A percentile compares a stretch with the other conserved stretches of the same genome.
Evolutionary conservation across 2,888 invertebrate genomes (phyloP).

Genomic region (Aphidoletes aphidimyza): DNA sequence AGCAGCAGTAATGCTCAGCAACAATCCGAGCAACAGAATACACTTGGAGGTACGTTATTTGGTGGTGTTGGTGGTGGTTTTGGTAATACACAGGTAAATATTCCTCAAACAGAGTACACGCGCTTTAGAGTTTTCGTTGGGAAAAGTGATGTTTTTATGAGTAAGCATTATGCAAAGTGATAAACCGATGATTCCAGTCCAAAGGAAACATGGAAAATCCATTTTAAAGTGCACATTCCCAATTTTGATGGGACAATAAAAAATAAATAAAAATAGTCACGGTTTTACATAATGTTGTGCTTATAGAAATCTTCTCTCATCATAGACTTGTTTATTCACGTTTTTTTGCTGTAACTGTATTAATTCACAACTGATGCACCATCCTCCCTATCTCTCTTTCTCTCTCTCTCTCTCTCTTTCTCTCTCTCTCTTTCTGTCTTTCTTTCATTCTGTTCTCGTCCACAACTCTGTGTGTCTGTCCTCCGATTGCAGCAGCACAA

Average conservation of each 20-base stretch:
- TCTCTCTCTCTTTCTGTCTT: neutral
- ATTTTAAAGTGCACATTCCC: too few relatives aligned
- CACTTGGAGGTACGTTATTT: slow-evolving; percentile 47
- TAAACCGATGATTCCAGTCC: too few relatives aligned
- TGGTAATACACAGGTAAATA: slow-evolving; percentile 49
- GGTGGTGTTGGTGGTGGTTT: slow-evolving; percentile 55
- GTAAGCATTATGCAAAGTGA: slow-evolving; percentile 35
- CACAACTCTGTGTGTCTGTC: too few relatives aligned
- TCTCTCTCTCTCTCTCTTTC: too few relatives aligned
- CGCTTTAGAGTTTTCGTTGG: slow-evolving; percentile 16
- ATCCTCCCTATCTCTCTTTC: too few relatives aligned
- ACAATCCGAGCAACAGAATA: slow-evolving; percentile 54
- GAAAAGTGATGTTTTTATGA: neutral
- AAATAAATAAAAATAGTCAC: neutral
- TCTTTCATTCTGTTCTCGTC: too few relatives aligned
- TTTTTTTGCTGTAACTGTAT: neutral
- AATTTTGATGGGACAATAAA: neutral
- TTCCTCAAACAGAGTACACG: slow-evolving; percentile 25
- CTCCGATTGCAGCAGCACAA: slow-evolving; percentile 22
- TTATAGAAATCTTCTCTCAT: slow-evolving; percentile 2
- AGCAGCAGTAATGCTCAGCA: slow-evolving; percentile 57
- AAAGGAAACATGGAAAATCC: too few relatives aligned
- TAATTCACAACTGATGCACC: slow-evolving; percentile 30
- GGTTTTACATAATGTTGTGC: neutral
- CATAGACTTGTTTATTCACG: neutral